Percentiles rank a stretch among this genome's conserved stretches.
Evolutionary conservation across 35 echinoderm and acorn worm species (phyloP).

Genomic region (Acanthaster planci): DNA sequence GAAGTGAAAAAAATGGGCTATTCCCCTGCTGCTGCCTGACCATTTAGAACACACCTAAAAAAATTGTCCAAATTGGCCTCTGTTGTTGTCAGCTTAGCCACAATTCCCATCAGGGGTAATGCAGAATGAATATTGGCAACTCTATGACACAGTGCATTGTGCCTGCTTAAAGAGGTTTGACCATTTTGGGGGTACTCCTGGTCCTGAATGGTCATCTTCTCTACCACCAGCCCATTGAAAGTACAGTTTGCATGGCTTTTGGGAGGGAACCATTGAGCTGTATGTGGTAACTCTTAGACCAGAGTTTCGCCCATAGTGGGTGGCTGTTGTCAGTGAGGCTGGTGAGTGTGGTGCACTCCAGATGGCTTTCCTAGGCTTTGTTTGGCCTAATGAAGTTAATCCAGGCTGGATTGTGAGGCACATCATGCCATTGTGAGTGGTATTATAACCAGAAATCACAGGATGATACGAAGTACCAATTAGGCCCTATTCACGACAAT

Average conservation of each 20-base stretch:
- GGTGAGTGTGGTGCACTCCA: too few species aligned
- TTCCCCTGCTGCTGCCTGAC: too few species aligned
- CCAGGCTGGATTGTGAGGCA: not conserved
- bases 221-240: too few species aligned
- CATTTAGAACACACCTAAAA: not conserved
- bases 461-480: not conserved
- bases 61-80: not conserved
- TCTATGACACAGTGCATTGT: not conserved
- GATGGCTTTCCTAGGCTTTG: not conserved
- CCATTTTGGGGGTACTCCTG: not conserved
- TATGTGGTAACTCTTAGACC: too few species aligned
- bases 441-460: constrained; percentile 9
- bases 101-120: not conserved
- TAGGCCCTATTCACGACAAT: not conserved
- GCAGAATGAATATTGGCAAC: not conserved
- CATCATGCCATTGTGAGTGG: not conserved
- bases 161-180: not conserved
- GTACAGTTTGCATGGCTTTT: too few species aligned
- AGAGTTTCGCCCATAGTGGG: too few species aligned
- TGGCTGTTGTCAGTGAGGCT: too few species aligned
- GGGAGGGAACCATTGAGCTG: too few species aligned
- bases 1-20: too few species aligned
- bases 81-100: not conserved
- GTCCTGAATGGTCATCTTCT: too few species aligned
- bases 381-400: constrained; percentile 27